Percentiles rank a stretch among this genome's conserved stretches.
These are phyloP conservation scores for Erebia epiphron DNA, from an alignment of 2,888 invertebrate species.

Conservation along the genomic window DNA sequence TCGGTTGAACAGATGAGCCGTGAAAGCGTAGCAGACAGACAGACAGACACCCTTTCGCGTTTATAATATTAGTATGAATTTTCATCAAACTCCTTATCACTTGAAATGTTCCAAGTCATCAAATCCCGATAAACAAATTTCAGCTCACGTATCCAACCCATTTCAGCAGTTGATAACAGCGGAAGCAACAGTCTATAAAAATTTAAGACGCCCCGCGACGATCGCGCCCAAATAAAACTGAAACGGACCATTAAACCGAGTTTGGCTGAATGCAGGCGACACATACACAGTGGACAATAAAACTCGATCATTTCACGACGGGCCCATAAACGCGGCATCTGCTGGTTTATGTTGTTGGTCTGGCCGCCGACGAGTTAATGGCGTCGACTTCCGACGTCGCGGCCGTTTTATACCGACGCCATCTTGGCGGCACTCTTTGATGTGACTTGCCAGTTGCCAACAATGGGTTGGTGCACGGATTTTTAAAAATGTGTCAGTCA, in stretches of 20 bases:
- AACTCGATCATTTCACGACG: constrained; percentile 47
- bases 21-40: no score
- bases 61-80: neutral
- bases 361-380: constrained; percentile 56
- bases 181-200: constrained; percentile 28
- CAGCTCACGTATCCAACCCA: constrained; percentile 3
- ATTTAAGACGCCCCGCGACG: constrained; percentile 29
- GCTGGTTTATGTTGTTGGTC: constrained; percentile 49
- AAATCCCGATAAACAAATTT: constrained; percentile 8
- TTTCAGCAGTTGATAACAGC: constrained; percentile 18
- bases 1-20: no score
- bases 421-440: constrained; percentile 44
- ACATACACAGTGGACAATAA: constrained; percentile 45
- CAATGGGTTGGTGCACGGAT: constrained; percentile 27
- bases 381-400: constrained; percentile 53
- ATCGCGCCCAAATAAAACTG: constrained; percentile 39
- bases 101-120: neutral
- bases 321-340: constrained; percentile 49
- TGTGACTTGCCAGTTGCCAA: constrained; percentile 28
- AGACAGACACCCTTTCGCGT: no score
- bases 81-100: neutral
- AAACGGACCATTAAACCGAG: constrained; percentile 41
- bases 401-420: constrained; percentile 53
- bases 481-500: constrained; percentile 36
- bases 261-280: constrained; percentile 39